phyloP scores from a whole-genome alignment of 2,797 vertebrate species.

The Kryptolebias ocellatus region DNA sequence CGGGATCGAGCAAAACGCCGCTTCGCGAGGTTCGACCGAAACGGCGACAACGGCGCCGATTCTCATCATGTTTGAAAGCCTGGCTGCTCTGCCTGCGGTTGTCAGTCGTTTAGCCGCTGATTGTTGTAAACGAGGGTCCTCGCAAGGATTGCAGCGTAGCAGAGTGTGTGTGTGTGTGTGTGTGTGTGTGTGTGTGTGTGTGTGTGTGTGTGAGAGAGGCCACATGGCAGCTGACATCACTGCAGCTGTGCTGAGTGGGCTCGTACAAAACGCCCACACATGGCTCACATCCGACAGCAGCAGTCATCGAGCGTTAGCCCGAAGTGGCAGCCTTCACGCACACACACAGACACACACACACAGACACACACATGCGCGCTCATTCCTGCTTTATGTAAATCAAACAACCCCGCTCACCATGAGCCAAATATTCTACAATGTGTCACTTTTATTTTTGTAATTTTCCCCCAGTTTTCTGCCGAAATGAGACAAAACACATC shows the following conservation, averaged over 20 bases:
- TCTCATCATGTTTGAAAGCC: too few species aligned
- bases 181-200: neutral
- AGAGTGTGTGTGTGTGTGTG: neutral
- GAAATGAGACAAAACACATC: too few species aligned
- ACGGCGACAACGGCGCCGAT: too few species aligned
- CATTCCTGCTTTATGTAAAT: constrained; percentile 29
- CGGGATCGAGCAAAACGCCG: too few species aligned
- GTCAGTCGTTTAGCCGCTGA: too few species aligned
- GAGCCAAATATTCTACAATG: too few species aligned
- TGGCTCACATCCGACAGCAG: constrained; percentile 65
- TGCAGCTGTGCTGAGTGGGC: constrained; percentile 73
- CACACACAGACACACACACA: constrained; percentile 17
- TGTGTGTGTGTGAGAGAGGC: constrained; percentile 21
- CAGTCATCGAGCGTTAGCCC: constrained; percentile 64
- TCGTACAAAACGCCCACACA: constrained; percentile 70
- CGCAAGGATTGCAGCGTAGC: constrained; percentile 3
- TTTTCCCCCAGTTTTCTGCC: too few species aligned
- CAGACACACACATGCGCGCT: neutral
- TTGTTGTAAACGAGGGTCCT: neutral
- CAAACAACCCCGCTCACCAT: neutral
- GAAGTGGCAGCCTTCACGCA: constrained; percentile 58
- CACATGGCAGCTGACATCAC: constrained; percentile 62
- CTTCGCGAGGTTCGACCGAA: too few species aligned
- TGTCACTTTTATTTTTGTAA: too few species aligned
- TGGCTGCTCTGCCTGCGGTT: too few species aligned